Base-by-base conservation (phyloP, 1,140 invertebrate species). In the Listronotus bonariensis region DNA sequence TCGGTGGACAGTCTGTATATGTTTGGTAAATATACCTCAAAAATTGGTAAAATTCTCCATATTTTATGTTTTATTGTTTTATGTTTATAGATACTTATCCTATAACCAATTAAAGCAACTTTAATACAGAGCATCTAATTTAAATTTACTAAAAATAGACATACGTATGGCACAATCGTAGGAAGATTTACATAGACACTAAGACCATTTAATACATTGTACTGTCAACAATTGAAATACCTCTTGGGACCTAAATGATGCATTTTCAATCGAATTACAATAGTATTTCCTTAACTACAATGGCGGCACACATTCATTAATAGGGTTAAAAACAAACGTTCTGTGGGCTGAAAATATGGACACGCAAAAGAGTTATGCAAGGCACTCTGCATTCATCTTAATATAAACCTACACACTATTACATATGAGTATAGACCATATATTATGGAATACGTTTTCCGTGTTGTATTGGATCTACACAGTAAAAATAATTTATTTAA, bases 261-360 rank as follows among this genome's bases (percentile, higher is more conserved):
- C 40, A 60, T 41, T 51, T 60, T 51, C 46, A 32, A 34, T n/a
- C 32, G 11, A 60, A 38, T 51, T 51, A 60, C 58, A 51, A 49
- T 49, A 42, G 41, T 45, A 34, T 46, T 46, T 45, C 55, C 55
- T 34, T 42, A 57, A 57, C 26, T 34, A 57, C 55, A 57, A 57
- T 57, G 55, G 41, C 55, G 31, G 55, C 41, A 45, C 20, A 45
- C 55, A 57, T 46, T 46, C 55, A 46, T 57, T 43, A 57, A 57
- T 26, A 34, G 55, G 55, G 41, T 20, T 55, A 55, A 57, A 65
- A 51, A 20, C 56, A 58, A 60, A 53, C 46, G 51, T 46, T 55
- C 40, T 60, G 66, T 68, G 55, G 66, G 66, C 42, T 34, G 66
- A 42, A 57, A 48, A 56, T 68, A 68, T 68, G 59, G 66, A 45